Evolutionary conservation across 2,113 vertebrate genomes (phyloP).

Genomic region (Xerus inauris): DNA sequence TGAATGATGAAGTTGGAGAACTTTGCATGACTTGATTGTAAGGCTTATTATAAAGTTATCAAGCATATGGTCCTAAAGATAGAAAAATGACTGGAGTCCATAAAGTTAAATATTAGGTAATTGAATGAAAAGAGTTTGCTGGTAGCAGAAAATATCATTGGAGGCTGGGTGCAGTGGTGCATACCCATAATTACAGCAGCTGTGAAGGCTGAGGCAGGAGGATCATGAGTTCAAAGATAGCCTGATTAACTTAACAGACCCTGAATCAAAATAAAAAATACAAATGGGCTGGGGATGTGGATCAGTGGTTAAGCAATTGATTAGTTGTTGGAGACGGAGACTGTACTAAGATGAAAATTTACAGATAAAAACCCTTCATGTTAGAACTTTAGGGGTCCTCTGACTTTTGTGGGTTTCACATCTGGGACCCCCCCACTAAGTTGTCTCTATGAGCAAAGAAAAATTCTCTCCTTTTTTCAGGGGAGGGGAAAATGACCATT

Average conservation of each 20-base stretch:
- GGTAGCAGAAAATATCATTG: background rate
- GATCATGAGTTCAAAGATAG: no score
- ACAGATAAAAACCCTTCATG: background rate
- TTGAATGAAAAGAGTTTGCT: background rate
- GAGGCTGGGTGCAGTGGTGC: no score
- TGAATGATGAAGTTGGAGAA: background rate
- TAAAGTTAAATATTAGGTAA: background rate
- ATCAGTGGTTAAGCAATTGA: no score
- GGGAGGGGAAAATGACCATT: background rate
- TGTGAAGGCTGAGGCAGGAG: no score
- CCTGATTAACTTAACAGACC: no score
- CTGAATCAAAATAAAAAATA: no score
- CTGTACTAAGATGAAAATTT: background rate
- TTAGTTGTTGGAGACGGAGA: background rate
- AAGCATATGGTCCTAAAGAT: background rate
- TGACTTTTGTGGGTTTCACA: background rate
- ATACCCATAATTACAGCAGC: no score
- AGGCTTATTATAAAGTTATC: background rate
- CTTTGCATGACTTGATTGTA: background rate
- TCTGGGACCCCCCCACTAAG: background rate
- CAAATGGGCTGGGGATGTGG: no score
- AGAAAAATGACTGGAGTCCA: background rate
- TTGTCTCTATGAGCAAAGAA: background rate
- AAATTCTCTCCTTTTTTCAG: background rate
- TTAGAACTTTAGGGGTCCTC: background rate